Evolutionary conservation across 1,140 invertebrate species (phyloP).

Genomic region (Trichogramma pretiosum): DNA sequence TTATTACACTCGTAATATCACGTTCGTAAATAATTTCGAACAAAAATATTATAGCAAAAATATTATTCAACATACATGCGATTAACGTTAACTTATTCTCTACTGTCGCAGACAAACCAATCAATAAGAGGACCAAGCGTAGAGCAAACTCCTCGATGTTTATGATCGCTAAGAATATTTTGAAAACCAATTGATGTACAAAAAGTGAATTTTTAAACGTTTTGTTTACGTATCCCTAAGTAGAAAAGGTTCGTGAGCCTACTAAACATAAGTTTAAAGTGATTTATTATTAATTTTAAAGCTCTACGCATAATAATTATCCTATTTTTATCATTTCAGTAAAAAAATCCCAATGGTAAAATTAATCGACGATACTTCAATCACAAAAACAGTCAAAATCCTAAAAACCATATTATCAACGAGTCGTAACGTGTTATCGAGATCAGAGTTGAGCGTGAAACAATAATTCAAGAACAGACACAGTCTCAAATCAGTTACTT

Average conservation of each 20-base stretch:
- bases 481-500: not conserved
- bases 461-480: not conserved
- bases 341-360: no score
- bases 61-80: no score
- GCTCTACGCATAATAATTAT: constrained; percentile 6
- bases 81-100: not conserved
- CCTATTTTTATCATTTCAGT: constrained; percentile 19
- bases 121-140: not conserved
- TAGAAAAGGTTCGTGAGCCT: not conserved
- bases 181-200: not conserved
- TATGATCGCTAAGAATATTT: not conserved
- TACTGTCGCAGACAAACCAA: not conserved
- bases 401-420: not conserved
- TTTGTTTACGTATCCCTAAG: not conserved
- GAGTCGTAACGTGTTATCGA: not conserved
- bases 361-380: not conserved
- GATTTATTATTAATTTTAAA: not conserved
- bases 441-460: not conserved
- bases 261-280: not conserved
- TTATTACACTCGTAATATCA: no score
- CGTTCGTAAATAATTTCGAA: no score
- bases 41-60: no score
- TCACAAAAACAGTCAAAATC: not conserved
- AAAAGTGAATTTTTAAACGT: not conserved
- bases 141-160: not conserved